Base-by-base conservation (phyloP, 2,797 vertebrate species). In the Xenentodon cancila region DNA sequence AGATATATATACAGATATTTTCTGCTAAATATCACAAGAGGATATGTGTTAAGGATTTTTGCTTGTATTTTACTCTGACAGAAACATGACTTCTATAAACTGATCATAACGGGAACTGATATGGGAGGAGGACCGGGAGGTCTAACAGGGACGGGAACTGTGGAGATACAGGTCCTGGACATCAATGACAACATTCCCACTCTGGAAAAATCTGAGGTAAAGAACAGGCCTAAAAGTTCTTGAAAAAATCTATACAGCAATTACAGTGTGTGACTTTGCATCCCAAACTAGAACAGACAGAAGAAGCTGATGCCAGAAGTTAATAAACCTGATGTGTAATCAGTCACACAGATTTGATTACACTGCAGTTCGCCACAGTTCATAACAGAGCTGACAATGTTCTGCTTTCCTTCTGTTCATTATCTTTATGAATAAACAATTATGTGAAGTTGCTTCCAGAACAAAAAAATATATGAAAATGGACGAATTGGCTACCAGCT, bases 101-200 rank as follows among this genome's bases (percentile, higher is more conserved):
- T 98, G 79, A 59, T 79, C 1, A 79, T 98, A 40, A 89, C 93
- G 80, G 96, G 92, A 45, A 92, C 64, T 72, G 97, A 99, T 32
- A 20, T 89, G 67, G 83, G 64, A 59, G 96, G 95, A 42, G 74
- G 53, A 30, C 0, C 12, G 22, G 63, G 18, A 0, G 95, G 94
- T 0, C 88, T 86, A 5, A 65, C 81, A 1, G 89, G 88, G 40
- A 94, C 92, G 19, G 95, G 95, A 50, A 92, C 92, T 32, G 86
- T 96, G 63, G 85, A 94, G 81, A 90, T 99, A 79, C 91, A 73
- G 13, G 73, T 99, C 80, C 48, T 93, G 82, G 97, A 99, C 81
- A 96, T 98, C 73, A 99, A 99, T 72, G 97, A 99, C 84, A 97
- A 99, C 18, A 40, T 93, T 17, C 97, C 97, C 21, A 73, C 80